Base-by-base conservation (phyloP, 2,888 invertebrate genomes). In the Andrena marginata region DNA sequence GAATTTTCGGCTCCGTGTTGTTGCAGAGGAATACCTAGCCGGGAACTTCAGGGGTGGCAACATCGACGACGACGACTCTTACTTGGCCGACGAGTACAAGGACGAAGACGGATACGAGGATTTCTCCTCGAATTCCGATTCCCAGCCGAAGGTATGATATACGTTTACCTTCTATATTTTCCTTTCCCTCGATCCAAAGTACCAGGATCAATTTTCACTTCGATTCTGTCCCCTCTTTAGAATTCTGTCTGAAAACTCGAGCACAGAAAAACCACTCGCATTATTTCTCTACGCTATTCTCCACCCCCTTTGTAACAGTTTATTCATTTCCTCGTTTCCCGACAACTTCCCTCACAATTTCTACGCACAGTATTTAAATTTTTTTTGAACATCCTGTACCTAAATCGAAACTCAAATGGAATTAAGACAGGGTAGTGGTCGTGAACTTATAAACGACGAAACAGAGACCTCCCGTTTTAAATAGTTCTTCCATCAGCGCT, bases 21-120 rank as follows among this genome's bases (percentile, higher is more conserved):
- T 84, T 80, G 35, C 84, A 93, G 93, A 89, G 64, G 90, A 91
- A 78, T 92, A 90, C 81, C 84, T 85, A 59, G 76, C 86, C 63
- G 90, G 90, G 48, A 89, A 90, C 72, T 81, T 87, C 75, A 89
- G 86, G 60, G 88, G 86, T 29, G 88, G 84, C 75, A 85, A 82
- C 79, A 83, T 77, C 82, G 88, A 86, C 64, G 87, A 90, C 64
- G 89, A 87, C 16, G 84, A 85, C 26, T 80, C 88, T 70, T 92
- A 92, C 83, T 75, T 90, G 82, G 85, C 85, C 16, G 91, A 91
- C 73, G 81, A 82, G 10, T 80, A 89, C 48, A 81, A 86, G 20
- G 82, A 85, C 48, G 88, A 86, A 3, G 87, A 86, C 29, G 86
- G 76, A 64, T 82, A 87, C 74, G 87, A 76, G 29, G 85, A 87